Base-by-base conservation (phyloP, 1,140 invertebrate genomes). In the Reticulitermes speratus region DNA sequence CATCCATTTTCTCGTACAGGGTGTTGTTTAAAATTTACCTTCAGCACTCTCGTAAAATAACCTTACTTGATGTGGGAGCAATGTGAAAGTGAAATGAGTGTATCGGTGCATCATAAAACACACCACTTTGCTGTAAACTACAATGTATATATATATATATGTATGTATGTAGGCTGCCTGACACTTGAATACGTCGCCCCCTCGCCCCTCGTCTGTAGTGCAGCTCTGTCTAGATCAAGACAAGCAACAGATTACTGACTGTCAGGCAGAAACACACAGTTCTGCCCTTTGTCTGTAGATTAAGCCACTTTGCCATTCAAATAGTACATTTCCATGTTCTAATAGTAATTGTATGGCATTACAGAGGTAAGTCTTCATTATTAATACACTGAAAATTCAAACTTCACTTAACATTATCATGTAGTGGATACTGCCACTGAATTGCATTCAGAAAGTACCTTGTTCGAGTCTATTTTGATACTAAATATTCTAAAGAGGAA, bases 261-360 rank as follows among this genome's bases (percentile, higher is more conserved):
- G 45, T 48, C 45, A 48, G 9, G 45, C 45, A 48, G 52, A 55
- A 75, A 75, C 65, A 30, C 30, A 16, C 65, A 75, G 65, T 11
- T 2, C 52, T 55, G 6, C 11, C 25, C 65, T 30, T 30, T 75
- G 65, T 75, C 65, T 75, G 25, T 25, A 75, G 65, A 75, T 75
- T 75, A 75, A 75, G 65, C 65, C 65, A 75, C 65, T 75, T 38
- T 75, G 65, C 65, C 65, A 75, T 75, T 75, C 65, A 75, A 30
- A 25, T 30, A 75, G n/a, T 75, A 3, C n/a, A 75, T 75, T 75
- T 75, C 65, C 65, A n/a, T 30, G n/a, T n/a, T 75, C 25, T 75
- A 75, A 75, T 75, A 9, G 65, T 75, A 55, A 21, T 55, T 55
- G 14, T 55, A 5, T 55, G 52, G 19, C 1, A 19, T 55, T 55